Evolutionary conservation across 2,888 invertebrate genomes (phyloP), one percentile per base, ranked within the genome.

Genomic region (Drosophila tanythrix): DNA sequence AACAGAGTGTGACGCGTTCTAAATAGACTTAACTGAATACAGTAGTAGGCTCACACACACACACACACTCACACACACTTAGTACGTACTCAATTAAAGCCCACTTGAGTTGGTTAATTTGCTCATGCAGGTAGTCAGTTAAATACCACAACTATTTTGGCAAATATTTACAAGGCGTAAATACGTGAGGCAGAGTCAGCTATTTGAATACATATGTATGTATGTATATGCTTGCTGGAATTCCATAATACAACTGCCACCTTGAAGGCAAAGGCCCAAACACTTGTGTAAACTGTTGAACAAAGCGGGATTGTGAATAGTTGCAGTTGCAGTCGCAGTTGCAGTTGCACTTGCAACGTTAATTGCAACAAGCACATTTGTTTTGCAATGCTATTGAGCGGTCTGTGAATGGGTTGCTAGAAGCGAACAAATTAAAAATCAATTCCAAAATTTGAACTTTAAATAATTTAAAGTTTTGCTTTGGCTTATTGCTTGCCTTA

Each of bases 121-220:
- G 58, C 64, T 62, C 62, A 43, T 59, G 74, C 78, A 74, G 82
- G 82, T 71, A 84, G 88, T 74, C 78, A 55, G 68, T 68, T 74
- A 71, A 82, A 82, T 72, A 71, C 70, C 61, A 55, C 70, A 82
- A 65, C 79, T 71, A 70, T 74, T 76, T 82, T 52, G 21, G 58
- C 68, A 83, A 84, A 88, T 81, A 85, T 88, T 84, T 81, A 38
- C 63, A 52, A 53, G 31, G 55, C 48, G 81, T 67, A 79, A 79
- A 82, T 72, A 74, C 40, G 35, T 46, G 53, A 60, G 33, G 58
- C 60, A 55, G 63, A 53, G 57, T 50, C 67, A 68, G 67, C 48
- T 52, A 64, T 62, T 70, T 72, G 31, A 51, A 55, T 52, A 46
- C 35, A 70, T 53, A 36, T 33, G 31, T 31, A 31, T 31, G 64